Evolutionary conservation across 2,113 vertebrate genomes (phyloP).

Genomic region (Melanerpes formicivorus): DNA sequence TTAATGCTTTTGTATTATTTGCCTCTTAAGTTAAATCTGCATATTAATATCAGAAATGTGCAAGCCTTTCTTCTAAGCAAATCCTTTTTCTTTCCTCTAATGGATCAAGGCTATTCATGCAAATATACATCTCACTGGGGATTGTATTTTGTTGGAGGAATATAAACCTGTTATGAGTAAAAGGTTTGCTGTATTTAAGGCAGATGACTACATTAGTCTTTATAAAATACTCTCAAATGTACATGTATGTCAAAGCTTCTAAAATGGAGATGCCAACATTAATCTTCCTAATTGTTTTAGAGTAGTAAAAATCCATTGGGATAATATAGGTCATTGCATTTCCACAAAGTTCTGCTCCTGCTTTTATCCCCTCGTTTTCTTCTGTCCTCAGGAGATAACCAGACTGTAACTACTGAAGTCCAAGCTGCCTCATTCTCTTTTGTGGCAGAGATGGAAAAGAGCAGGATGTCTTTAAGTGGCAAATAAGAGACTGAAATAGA

Average conservation of each 20-base stretch:
- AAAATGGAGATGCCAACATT: neutral
- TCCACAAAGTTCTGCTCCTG: neutral
- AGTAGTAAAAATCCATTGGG: neutral
- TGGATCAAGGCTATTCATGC: neutral
- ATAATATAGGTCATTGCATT: neutral
- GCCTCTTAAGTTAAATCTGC: constrained; percentile 16
- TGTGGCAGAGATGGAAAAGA: neutral
- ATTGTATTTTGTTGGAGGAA: constrained; percentile 6
- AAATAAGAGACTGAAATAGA: neutral
- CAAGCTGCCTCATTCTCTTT: neutral
- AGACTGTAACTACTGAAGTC: neutral
- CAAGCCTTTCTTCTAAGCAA: neutral
- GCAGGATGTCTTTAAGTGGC: neutral
- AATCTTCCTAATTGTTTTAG: constrained; percentile 34
- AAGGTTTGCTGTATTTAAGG: constrained; percentile 1
- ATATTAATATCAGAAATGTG: neutral
- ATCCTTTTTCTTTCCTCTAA: neutral
- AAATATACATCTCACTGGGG: constrained; percentile 14
- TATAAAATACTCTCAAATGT: constrained; percentile 7
- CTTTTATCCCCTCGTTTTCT: neutral
- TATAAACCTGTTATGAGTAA: neutral
- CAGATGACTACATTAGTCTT: neutral
- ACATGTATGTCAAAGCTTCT: neutral
- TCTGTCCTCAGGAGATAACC: neutral
- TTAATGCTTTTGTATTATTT: constrained; percentile 28